Evolutionary conservation across 2,113 vertebrate genomes (phyloP).

Genomic region (Megatriorchis doriae): DNA sequence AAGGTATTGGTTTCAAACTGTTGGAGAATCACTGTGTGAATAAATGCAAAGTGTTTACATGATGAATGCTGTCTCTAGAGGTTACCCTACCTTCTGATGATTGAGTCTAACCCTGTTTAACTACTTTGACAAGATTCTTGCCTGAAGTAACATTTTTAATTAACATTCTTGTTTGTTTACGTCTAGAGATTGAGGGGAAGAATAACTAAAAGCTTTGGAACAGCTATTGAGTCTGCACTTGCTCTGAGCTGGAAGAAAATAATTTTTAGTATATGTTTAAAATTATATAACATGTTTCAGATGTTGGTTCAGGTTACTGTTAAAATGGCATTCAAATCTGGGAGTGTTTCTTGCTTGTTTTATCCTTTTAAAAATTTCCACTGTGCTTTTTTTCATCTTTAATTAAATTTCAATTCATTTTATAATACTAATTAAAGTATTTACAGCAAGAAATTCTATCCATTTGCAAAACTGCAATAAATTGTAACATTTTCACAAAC

Average conservation of each 20-base stretch:
- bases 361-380: constrained; percentile 68
- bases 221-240: constrained; percentile 28
- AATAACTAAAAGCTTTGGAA: constrained; percentile 45
- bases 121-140: constrained; percentile 47
- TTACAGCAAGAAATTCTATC: constrained; percentile 50
- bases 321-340: constrained; percentile 69
- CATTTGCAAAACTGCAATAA: constrained; percentile 25
- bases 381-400: constrained; percentile 73
- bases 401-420: constrained; percentile 71
- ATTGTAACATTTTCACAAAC: constrained; percentile 26
- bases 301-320: constrained; percentile 73
- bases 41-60: background rate
- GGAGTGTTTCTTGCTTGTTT: constrained; percentile 63
- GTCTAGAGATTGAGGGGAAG: constrained; percentile 21
- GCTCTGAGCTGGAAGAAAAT: constrained; percentile 57
- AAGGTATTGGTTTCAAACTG: background rate
- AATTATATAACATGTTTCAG: constrained; percentile 73
- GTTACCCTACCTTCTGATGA: background rate
- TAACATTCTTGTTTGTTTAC: constrained; percentile 39
- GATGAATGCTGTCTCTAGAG: background rate
- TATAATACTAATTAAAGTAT: constrained; percentile 64
- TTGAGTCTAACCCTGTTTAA: background rate
- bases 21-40: background rate
- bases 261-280: constrained; percentile 70
- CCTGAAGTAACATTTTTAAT: constrained; percentile 43